Percentiles rank a stretch among this genome's conserved stretches.
Conservation (phyloP, 2,797 vertebrate species). For the Heliangelus exortis region DNA sequence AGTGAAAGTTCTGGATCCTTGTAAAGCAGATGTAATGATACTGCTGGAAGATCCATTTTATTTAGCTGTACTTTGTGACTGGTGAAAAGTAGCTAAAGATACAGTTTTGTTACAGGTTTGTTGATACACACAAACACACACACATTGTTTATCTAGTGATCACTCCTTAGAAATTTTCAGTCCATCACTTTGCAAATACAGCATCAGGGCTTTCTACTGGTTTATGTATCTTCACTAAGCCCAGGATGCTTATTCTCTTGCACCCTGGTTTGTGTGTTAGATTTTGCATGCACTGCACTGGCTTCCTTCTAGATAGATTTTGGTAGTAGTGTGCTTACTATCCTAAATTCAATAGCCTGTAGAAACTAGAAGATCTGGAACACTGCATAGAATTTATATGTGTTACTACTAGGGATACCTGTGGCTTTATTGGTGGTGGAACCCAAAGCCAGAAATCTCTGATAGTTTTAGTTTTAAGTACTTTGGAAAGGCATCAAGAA, state of each 20-base stretch:
- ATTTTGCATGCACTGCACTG: neutral
- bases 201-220: neutral
- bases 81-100: neutral
- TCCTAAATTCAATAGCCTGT: neutral
- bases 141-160: neutral
- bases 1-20: no score
- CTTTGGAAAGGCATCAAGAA: neutral
- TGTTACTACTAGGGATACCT: conserved; percentile 40
- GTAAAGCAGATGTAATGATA: no score
- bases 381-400: neutral
- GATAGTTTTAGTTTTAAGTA: conserved; percentile 28
- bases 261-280: neutral
- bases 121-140: no score
- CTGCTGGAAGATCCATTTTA: no score
- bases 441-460: conserved; percentile 17
- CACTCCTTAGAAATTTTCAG: neutral
- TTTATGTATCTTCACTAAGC: neutral
- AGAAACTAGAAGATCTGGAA: neutral
- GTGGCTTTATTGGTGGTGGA: neutral
- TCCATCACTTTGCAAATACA: neutral
- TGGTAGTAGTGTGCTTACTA: neutral
- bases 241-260: neutral
- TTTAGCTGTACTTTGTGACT: no score
- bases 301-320: neutral
- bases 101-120: neutral